Base-by-base conservation (phyloP, 2,888 invertebrate species). In the Dicycla oo region DNA sequence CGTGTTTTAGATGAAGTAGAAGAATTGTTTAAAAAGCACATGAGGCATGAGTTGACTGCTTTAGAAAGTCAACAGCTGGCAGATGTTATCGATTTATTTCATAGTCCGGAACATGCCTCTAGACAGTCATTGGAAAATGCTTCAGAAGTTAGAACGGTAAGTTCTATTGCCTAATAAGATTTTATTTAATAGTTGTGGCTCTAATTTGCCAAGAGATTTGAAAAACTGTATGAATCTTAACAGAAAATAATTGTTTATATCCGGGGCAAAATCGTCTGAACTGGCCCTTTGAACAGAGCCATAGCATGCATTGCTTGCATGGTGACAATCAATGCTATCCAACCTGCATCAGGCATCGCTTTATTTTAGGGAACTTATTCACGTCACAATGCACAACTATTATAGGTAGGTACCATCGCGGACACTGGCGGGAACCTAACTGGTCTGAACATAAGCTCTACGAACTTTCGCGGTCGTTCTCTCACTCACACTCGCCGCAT, bases 71-170 rank as follows among this genome's bases (percentile, higher is more conserved):
- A 80, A 40, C 81, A 87, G 26, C 84, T 95, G 67, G 77, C 89
- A 56, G 90, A 93, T 69, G 82, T 93, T 3, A 81, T 94, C 23
- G 91, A 94, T 68, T 85, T 94, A 51, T 75, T 94, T 34, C 90
- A 88, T 26, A 88, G 90, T 67, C 91, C 92, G 4, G 87, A 90
- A 70, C 85, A 86, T 72, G 81, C 79, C 0, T 86, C 90, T 2
- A 77, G 67, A 3, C 78, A 78, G 40, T 84, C 87, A 15, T 64
- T 87, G 2, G 88, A 89, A 26, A 67, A 79, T 60, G 80, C 78
- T 26, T 83, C 88, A 3, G 75, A 83, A 34, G 75, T 76, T 57
- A 89, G 93, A 91, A 83, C 85, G 86, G 94, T 94, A 83, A 88
- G 90, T 80, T 23, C 38, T 57, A 38, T 0, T 30, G 4, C 23